Evolutionary conservation across 1,140 invertebrate genomes (phyloP), one percentile per base, ranked within the genome.

Genomic region (Bombus vancouverensis): DNA sequence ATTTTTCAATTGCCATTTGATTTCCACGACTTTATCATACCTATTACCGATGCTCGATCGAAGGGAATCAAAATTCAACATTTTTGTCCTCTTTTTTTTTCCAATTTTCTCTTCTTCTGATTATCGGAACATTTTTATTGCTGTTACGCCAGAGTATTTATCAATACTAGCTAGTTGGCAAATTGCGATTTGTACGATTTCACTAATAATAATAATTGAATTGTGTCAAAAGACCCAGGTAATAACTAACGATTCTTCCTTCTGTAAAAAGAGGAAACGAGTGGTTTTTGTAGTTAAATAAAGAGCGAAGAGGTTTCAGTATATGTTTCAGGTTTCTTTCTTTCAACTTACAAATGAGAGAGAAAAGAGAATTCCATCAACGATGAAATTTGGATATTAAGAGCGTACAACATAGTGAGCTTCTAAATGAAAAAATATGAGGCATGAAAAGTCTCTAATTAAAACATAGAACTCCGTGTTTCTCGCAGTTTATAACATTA

Each of bases 401-500:
- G 42, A 79, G 39, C 39, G 59, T 13, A 28, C 18, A 44, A 28
- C 39, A 12, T 28, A 1, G 0, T 2, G 28, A 15, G 71, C 6
- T 37, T 13, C 12, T 59, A 13, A 75, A 47, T 37, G 37, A 34
- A 68, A 68, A 83, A 42, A 68, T 62, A 74, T 37, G 71, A 32
- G 53, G 28, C 44, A 53, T 10, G 37, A 68, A 65, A 59, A 39
- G 57, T 32, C 62, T 77, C 73, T 83, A 83, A 83, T 83, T 83
- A 83, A 83, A 83, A 77, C 62, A 68, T 77, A 77, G 81, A 68
- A 77, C 65, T 37, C 39, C 2, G 34, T n/a, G 44, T 68, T n/a
- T 34, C 81, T 76, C 42, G 65, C 62, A 77, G 81, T 77, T 83
- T 83, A 83, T 83, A 77, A 83, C 74, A 77, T 83, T 83, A 83